phyloP scores from a whole-genome alignment of 2,113 vertebrate species.

The Oryzias woworae region DNA sequence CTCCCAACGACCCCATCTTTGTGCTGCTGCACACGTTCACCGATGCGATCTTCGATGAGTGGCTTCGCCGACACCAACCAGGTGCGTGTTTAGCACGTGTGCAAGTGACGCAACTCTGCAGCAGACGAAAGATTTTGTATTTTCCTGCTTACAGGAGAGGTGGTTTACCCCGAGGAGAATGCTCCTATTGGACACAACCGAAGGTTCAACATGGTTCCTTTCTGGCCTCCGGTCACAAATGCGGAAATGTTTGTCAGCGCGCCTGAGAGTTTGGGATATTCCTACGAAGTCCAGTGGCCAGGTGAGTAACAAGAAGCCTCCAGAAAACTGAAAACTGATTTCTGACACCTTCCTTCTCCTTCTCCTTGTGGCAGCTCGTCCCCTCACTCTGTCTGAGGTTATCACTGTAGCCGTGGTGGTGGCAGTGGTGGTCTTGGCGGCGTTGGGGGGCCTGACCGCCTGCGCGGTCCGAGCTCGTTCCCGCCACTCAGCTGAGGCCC shows the following conservation, averaged over 20 bases:
- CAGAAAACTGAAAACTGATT: not conserved
- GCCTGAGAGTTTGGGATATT: constrained; percentile 88
- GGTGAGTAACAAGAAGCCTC: constrained; percentile 73
- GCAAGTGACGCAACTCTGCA: not conserved
- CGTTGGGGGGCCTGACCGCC: constrained; percentile 78
- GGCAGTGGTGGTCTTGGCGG: constrained; percentile 81
- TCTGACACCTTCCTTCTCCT: not conserved
- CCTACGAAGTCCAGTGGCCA: constrained; percentile 93
- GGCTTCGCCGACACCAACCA: constrained; percentile 85
- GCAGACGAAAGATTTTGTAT: not conserved
- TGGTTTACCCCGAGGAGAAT: constrained; percentile 88
- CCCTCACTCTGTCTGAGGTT: constrained; percentile 85
- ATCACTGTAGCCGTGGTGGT: constrained; percentile 86
- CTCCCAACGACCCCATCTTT: constrained; percentile 95
- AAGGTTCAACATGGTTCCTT: constrained; percentile 95
- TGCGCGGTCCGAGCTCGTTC: constrained; percentile 78
- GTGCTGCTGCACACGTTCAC: constrained; percentile 94
- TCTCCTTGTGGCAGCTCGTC: constrained; percentile 66
- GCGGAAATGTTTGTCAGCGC: constrained; percentile 93
- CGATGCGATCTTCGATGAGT: constrained; percentile 95
- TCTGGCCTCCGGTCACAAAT: constrained; percentile 94
- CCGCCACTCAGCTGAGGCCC: constrained; percentile 72
- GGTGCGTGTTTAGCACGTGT: constrained; percentile 66
- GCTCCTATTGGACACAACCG: constrained; percentile 95
- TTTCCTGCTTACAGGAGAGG: constrained; percentile 74